Conservation (phyloP, 1,140 invertebrate genomes). For the Colletes gigas region DNA sequence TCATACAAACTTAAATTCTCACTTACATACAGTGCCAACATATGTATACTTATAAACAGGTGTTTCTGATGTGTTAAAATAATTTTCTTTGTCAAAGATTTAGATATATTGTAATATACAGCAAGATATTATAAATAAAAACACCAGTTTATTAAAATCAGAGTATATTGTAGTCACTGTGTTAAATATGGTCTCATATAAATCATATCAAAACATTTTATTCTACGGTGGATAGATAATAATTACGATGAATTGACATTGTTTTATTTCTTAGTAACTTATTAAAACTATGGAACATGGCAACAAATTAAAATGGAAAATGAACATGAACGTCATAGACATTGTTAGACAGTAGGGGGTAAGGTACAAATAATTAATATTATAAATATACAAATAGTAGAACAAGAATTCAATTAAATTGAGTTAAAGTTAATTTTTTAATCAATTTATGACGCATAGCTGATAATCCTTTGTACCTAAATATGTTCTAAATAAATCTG, state of each 20-base stretch:
- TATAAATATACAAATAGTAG: slow-evolving; percentile 8
- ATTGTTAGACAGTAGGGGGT: slow-evolving; percentile 24
- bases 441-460: background rate
- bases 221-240: slow-evolving; percentile 31
- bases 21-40: slow-evolving; percentile 5
- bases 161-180: slow-evolving; percentile 25
- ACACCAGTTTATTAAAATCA: slow-evolving; percentile 35
- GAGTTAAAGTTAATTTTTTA: slow-evolving; percentile 1
- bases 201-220: slow-evolving; percentile 33
- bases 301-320: slow-evolving; percentile 33
- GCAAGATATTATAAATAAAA: background rate
- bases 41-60: background rate
- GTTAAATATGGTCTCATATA: slow-evolving; percentile 19
- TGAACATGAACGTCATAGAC: background rate
- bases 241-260: slow-evolving; percentile 23
- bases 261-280: slow-evolving; percentile 9
- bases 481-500: slow-evolving; percentile 25
- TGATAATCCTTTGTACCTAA: slow-evolving; percentile 13
- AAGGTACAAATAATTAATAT: slow-evolving; percentile 24
- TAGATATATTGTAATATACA: too few relatives aligned
- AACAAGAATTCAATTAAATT: background rate
- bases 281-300: slow-evolving; percentile 2
- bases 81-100: background rate
- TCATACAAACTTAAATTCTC: background rate
- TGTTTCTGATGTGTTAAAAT: background rate